Percentiles rank a stretch among this genome's conserved stretches.
Conservation (phyloP, 2,113 vertebrate species). For the Neodon shergylaensis region DNA sequence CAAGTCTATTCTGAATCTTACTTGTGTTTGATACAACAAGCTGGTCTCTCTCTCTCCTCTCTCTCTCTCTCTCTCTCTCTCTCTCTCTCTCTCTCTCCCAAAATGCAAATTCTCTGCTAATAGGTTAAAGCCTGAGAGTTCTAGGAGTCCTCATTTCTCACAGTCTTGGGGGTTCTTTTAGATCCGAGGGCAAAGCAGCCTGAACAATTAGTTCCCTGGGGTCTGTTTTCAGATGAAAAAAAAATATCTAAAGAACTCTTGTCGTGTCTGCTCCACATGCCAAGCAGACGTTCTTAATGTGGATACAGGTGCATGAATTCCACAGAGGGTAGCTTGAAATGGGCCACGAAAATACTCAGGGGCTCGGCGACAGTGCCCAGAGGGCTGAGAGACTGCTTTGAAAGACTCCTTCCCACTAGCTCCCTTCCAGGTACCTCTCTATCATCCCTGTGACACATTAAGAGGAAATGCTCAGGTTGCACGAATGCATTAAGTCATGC, state of each 20-base stretch:
- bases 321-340: background rate
- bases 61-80: background rate
- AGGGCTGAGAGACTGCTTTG: conserved; percentile 42
- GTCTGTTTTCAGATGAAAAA: conserved; percentile 33
- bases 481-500: conserved; percentile 62
- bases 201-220: conserved; percentile 37
- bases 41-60: background rate
- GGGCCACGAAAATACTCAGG: conserved; percentile 42
- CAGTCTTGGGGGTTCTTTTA: background rate
- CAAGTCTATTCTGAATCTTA: conserved; percentile 11
- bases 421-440: conserved; percentile 31
- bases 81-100: background rate
- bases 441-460: conserved; percentile 29
- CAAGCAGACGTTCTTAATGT: conserved; percentile 35
- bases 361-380: background rate
- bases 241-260: conserved; percentile 53
- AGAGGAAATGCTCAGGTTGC: conserved; percentile 1
- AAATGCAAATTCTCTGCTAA: conserved; percentile 43
- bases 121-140: background rate
- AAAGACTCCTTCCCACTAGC: conserved; percentile 33
- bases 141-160: conserved; percentile 36
- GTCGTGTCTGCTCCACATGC: conserved; percentile 30
- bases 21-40: background rate
- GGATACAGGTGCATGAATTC: background rate
- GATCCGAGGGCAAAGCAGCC: conserved; percentile 18